These are phyloP conservation scores for Leuciscus waleckii DNA, from an alignment of 2,797 vertebrate genomes.

Conservation along the genomic window DNA sequence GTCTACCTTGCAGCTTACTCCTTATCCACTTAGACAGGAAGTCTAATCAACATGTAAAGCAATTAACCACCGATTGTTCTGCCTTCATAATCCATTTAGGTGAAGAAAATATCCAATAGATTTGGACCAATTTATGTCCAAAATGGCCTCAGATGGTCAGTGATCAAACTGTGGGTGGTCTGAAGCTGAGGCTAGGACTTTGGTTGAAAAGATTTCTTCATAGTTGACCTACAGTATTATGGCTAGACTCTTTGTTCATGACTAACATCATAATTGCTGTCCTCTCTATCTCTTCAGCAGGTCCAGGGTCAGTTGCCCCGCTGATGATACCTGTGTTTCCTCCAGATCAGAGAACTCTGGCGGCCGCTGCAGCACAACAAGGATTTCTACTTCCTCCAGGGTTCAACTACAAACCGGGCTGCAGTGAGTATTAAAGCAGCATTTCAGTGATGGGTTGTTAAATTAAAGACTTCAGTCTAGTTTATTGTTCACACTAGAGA, in stretches of 20 bases:
- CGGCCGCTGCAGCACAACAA: slow-evolving; percentile 95
- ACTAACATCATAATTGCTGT: slow-evolving; percentile 69
- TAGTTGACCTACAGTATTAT: background rate
- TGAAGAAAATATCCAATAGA: background rate
- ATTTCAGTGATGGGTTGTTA: slow-evolving; percentile 23
- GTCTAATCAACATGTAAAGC: background rate
- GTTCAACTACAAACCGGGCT: slow-evolving; percentile 98
- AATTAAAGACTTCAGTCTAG: slow-evolving; percentile 41
- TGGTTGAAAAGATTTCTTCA: background rate
- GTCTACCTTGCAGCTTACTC: background rate
- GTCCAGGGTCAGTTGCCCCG: slow-evolving; percentile 98
- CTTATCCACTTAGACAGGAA: background rate
- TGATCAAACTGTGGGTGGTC: background rate
- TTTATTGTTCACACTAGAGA: slow-evolving; percentile 50
- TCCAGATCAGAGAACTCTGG: slow-evolving; percentile 95
- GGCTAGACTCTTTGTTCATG: background rate
- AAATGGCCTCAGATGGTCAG: background rate
- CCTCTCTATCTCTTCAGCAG: slow-evolving; percentile 85
- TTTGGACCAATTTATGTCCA: background rate
- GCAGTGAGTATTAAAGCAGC: slow-evolving; percentile 86
- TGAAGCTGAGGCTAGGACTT: background rate
- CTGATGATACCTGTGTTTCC: slow-evolving; percentile 99
- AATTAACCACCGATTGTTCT: background rate
- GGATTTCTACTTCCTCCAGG: slow-evolving; percentile 97
- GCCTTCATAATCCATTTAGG: background rate